Evolutionary conservation across 2,888 invertebrate genomes (phyloP).

Genomic region (Zelleria hepariella): DNA sequence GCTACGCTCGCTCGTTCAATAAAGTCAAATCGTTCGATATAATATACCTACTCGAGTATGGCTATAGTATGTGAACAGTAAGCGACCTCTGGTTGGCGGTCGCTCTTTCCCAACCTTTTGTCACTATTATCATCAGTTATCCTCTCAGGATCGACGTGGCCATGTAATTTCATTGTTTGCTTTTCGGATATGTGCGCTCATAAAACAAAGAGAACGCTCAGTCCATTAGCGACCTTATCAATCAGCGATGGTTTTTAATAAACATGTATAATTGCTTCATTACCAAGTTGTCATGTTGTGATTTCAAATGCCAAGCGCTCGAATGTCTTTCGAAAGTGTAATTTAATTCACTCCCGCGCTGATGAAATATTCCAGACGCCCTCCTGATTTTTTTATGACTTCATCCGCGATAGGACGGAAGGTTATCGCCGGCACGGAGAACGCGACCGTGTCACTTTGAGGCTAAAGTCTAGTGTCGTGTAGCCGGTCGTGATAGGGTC

Average conservation of each 20-base stretch:
- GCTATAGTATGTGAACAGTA: conserved; percentile 69
- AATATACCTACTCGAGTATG: too few relatives aligned
- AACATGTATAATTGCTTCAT: neutral
- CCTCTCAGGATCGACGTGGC: neutral
- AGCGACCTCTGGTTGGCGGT: conserved; percentile 66
- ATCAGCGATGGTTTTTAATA: neutral
- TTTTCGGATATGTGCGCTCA: neutral
- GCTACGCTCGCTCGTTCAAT: too few relatives aligned
- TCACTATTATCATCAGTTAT: neutral
- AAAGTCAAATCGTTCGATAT: too few relatives aligned
- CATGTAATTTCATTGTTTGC: neutral
- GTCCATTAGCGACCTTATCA: neutral
- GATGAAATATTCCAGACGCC: neutral
- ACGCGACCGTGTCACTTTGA: neutral
- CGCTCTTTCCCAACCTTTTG: conserved; percentile 37
- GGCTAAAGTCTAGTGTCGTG: neutral
- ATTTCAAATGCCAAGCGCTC: neutral
- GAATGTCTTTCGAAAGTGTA: neutral
- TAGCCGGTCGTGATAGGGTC: conserved; percentile 28
- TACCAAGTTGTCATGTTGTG: neutral
- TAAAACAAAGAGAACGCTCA: neutral
- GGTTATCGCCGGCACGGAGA: neutral
- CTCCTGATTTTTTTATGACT: neutral
- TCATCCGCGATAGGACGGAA: neutral
- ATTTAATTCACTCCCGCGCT: neutral